Percentiles rank a stretch among this genome's conserved stretches.
Conservation (phyloP, 2,113 vertebrate genomes). For the Athene cunicularia region DNA sequence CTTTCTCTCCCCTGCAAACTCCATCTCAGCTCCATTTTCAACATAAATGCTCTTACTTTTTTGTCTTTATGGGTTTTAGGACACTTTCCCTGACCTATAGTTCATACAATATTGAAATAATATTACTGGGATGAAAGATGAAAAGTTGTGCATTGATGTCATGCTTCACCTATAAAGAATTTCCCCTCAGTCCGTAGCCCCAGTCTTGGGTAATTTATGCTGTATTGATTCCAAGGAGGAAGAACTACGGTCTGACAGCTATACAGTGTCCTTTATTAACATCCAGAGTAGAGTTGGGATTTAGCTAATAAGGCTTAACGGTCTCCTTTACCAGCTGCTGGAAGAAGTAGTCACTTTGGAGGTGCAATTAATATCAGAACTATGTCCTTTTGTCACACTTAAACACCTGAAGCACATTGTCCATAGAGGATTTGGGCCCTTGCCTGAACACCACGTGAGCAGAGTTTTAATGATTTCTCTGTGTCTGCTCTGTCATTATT, state of each 20-base stretch:
- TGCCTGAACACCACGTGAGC: not conserved
- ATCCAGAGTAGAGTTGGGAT: not conserved
- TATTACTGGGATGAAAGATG: not conserved
- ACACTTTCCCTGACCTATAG: not conserved
- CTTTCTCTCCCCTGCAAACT: not conserved
- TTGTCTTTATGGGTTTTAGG: not conserved
- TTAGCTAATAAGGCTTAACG: slow-evolving; percentile 50
- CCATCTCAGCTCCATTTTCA: not conserved
- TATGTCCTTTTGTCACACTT: not conserved
- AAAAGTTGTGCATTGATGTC: not conserved
- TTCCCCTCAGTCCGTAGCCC: not conserved
- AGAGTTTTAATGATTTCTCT: not conserved
- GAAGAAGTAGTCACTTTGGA: slow-evolving; percentile 1
- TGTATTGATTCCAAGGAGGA: slow-evolving; percentile 29
- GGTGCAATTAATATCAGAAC: not conserved
- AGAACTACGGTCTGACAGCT: slow-evolving; percentile 20
- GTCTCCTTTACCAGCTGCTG: not conserved
- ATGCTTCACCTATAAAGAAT: not conserved
- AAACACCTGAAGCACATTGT: not conserved
- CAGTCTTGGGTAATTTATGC: not conserved
- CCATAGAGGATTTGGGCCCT: not conserved
- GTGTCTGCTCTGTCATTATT: not conserved
- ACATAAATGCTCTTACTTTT: not conserved
- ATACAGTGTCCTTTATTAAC: not conserved
- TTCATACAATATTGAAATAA: not conserved